Percentiles rank a stretch among this genome's conserved stretches.
These are phyloP conservation scores for Ibycter americanus DNA, from an alignment of 2,797 vertebrate species.

Conservation along the genomic window DNA sequence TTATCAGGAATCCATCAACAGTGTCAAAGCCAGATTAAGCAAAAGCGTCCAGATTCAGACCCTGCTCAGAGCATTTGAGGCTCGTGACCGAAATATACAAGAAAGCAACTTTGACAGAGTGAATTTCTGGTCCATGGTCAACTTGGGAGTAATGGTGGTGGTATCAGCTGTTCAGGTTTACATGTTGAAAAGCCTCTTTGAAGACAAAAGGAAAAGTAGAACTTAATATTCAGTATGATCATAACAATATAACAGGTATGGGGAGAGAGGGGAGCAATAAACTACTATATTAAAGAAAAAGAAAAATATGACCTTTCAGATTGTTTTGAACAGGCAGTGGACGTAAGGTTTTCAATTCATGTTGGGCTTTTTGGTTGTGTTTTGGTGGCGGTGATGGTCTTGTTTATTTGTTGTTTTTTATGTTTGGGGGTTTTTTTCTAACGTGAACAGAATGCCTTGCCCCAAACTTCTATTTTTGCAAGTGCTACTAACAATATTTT, in stretches of 20 bases:
- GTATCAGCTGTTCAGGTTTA: conserved; percentile 93
- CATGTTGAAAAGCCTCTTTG: conserved; percentile 92
- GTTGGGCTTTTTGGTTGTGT: background rate
- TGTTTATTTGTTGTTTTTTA: background rate
- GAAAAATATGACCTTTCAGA: background rate
- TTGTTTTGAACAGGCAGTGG: conserved; percentile 33
- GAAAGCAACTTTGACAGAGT: conserved; percentile 95
- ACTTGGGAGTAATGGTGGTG: conserved; percentile 87
- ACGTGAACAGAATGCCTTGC: conserved; percentile 5
- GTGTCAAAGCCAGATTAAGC: conserved; percentile 90
- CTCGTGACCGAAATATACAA: conserved; percentile 94
- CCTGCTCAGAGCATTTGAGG: conserved; percentile 92
- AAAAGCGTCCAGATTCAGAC: conserved; percentile 96
- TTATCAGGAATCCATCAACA: conserved; percentile 93
- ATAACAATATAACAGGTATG: background rate
- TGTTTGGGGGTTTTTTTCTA: background rate
- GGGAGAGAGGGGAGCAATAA: conserved; percentile 26
- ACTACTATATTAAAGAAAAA: background rate
- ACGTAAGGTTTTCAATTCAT: background rate
- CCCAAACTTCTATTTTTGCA: conserved; percentile 11
- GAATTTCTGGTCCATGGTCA: conserved; percentile 93
- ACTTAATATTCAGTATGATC: conserved; percentile 76
- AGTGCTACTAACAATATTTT: conserved; percentile 4
- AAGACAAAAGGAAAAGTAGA: conserved; percentile 91
- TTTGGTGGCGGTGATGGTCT: background rate